These are phyloP conservation scores for Chrosomus eos DNA, from an alignment of 2,797 vertebrate species.

Conservation along the genomic window DNA sequence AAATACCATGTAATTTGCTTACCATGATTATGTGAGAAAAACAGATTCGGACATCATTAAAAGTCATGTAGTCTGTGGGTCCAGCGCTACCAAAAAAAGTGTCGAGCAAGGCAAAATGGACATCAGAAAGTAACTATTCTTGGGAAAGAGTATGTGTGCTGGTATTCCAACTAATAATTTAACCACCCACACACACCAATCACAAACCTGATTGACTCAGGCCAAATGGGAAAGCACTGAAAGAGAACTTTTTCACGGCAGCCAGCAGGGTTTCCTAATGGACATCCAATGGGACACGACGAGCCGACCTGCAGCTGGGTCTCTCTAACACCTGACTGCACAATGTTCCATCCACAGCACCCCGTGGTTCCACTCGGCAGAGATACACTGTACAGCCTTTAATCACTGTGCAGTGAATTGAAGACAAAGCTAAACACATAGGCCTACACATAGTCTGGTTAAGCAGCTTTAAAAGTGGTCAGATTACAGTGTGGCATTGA, in stretches of 20 bases:
- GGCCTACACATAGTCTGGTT: background rate
- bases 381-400: background rate
- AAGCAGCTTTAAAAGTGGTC: background rate
- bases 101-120: background rate
- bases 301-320: conserved; percentile 50
- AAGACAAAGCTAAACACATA: conserved; percentile 17
- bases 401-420: conserved; percentile 15
- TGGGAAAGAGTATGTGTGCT: background rate
- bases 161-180: conserved; percentile 5
- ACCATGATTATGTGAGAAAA: background rate
- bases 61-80: background rate
- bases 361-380: conserved; percentile 13
- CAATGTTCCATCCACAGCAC: conserved; percentile 28
- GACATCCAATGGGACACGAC: conserved; percentile 28
- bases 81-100: background rate
- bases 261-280: conserved; percentile 45
- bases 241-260: conserved; percentile 34
- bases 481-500: background rate
- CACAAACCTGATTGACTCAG: conserved; percentile 69
- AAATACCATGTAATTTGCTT: background rate
- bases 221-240: conserved; percentile 65
- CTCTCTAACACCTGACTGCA: conserved; percentile 42
- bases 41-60: background rate
- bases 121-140: background rate
- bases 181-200: conserved; percentile 31